Conservation (phyloP, 1,140 invertebrate genomes). For the honey bee (Apis mellifera) region DNA sequence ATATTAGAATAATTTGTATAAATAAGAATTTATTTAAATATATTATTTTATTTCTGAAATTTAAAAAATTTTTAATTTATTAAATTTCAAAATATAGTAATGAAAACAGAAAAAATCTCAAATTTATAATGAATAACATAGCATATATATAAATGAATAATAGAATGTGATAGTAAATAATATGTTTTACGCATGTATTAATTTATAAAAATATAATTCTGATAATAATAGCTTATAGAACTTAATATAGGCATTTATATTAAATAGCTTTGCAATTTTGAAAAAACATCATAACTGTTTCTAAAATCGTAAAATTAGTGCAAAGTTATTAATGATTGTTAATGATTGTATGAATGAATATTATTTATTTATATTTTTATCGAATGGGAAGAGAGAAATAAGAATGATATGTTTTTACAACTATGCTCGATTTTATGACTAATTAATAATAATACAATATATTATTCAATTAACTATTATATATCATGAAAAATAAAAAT, state of each 20-base stretch:
- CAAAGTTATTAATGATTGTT: background rate
- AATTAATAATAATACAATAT: background rate
- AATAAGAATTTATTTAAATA: too few species aligned
- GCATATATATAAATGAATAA: background rate
- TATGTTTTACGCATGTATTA: background rate
- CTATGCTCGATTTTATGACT: background rate
- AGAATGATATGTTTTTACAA: background rate
- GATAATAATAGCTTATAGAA: background rate
- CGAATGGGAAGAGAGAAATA: background rate
- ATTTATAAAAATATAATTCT: slow-evolving; percentile 15
- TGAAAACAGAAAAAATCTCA: background rate
- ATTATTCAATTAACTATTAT: background rate
- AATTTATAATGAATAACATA: background rate
- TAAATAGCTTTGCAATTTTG: background rate
- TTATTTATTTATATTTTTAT: background rate
- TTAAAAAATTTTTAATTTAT: background rate
- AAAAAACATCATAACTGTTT: background rate
- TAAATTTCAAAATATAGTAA: background rate
- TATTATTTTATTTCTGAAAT: too few species aligned
- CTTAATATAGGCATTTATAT: slow-evolving; percentile 5
- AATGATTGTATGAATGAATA: background rate
- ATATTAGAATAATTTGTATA: too few species aligned
- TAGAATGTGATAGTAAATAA: background rate
- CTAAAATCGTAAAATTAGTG: background rate
- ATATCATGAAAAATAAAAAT: background rate